Percentiles rank a stretch among this genome's conserved stretches.
phyloP scores from a whole-genome alignment of 2,797 vertebrate species.

The Nannoperca australis region DNA sequence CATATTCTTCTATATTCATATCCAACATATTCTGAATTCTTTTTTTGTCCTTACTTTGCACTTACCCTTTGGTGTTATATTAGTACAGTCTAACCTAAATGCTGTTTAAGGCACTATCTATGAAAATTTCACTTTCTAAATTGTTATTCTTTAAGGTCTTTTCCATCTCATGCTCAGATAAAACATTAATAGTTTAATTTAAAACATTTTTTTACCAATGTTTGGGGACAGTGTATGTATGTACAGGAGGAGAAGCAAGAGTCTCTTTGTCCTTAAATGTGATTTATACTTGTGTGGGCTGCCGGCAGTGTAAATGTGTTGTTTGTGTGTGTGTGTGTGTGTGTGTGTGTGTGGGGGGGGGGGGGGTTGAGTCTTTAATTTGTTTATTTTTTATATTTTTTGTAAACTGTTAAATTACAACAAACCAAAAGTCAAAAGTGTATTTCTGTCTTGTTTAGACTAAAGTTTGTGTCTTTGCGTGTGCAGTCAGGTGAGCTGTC shows the following conservation, averaged over 20 bases:
- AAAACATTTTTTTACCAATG: slow-evolving; percentile 8
- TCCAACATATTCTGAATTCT: fast-evolving
- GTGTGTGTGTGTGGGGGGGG: no score
- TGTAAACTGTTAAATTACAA: slow-evolving; percentile 15
- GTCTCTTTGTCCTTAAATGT: slow-evolving; percentile 55
- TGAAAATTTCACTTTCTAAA: background rate
- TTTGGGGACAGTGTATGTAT: slow-evolving; percentile 12
- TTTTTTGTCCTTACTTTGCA: background rate
- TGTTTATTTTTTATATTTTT: slow-evolving; percentile 13
- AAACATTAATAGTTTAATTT: background rate
- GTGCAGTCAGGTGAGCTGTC: slow-evolving; percentile 90
- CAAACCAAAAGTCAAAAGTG: slow-evolving; percentile 1
- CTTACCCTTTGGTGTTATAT: background rate
- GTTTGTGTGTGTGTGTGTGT: slow-evolving; percentile 39
- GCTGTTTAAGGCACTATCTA: background rate
- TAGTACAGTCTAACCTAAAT: background rate
- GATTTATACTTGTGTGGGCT: slow-evolving; percentile 59
- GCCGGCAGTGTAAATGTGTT: slow-evolving; percentile 54
- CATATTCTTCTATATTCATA: background rate
- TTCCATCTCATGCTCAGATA: background rate
- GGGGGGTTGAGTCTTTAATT: slow-evolving; percentile 18
- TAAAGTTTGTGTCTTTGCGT: slow-evolving; percentile 21
- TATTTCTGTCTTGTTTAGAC: slow-evolving; percentile 1
- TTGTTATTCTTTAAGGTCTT: background rate
- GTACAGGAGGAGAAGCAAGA: slow-evolving; percentile 23